Evolutionary conservation across 2,113 vertebrate genomes (phyloP).

Genomic region (Empidonax traillii): DNA sequence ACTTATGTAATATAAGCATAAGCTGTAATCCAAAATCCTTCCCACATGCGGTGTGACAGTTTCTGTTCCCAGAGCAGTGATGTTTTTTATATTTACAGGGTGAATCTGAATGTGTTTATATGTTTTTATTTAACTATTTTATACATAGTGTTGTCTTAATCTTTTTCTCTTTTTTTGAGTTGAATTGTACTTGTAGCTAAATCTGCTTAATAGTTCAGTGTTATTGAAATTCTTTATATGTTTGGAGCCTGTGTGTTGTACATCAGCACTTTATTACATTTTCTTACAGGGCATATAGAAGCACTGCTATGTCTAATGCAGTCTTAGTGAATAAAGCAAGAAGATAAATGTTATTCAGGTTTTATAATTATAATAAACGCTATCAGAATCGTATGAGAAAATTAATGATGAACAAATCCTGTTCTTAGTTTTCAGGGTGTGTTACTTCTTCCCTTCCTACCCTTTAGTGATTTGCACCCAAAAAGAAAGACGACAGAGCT

Average conservation of each 20-base stretch:
- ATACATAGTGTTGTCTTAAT: background rate
- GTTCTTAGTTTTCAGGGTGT: background rate
- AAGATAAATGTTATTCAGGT: background rate
- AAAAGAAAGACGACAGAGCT: background rate
- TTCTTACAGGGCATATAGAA: background rate
- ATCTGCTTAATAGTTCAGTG: background rate
- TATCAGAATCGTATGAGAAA: background rate
- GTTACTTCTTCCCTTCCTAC: background rate
- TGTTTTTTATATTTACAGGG: constrained; percentile 45
- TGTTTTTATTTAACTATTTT: constrained; percentile 49
- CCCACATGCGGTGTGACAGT: background rate
- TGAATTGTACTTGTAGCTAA: background rate
- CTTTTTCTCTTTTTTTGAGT: background rate
- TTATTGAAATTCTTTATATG: background rate
- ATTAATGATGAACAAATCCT: background rate
- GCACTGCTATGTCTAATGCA: background rate
- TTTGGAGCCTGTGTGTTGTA: background rate
- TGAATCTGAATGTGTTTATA: background rate
- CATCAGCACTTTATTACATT: background rate
- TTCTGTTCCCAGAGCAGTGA: constrained; percentile 15
- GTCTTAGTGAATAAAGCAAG: background rate
- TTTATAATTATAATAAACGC: background rate
- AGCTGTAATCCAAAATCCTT: constrained; percentile 35
- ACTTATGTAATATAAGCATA: constrained; percentile 58
- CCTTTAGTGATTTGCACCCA: background rate